Conservation (phyloP, 2,113 vertebrate genomes). For the Callithrix jacchus region DNA sequence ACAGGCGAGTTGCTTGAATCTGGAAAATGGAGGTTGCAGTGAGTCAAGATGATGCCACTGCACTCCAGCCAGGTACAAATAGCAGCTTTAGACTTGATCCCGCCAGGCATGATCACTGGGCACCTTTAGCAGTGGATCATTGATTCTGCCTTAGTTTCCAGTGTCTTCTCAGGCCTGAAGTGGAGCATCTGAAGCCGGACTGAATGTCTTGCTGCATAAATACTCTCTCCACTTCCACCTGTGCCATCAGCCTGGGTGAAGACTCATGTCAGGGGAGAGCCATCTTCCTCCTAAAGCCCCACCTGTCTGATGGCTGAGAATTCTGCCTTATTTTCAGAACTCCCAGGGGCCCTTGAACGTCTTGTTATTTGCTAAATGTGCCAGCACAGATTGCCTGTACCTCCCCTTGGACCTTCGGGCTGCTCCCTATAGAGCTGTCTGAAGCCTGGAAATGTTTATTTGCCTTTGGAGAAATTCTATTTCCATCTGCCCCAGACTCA, state of each 20-base stretch:
- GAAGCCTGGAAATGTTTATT: too few relatives aligned
- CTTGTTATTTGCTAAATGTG: neutral
- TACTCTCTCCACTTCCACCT: neutral
- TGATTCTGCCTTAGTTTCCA: neutral
- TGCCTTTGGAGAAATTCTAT: too few relatives aligned
- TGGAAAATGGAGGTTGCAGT: too few relatives aligned
- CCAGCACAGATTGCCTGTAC: neutral
- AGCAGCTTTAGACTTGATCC: neutral
- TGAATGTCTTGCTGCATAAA: neutral
- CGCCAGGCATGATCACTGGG: neutral
- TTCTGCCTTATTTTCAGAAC: neutral
- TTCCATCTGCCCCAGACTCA: too few relatives aligned
- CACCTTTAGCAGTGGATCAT: fast-evolving
- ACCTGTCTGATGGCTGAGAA: neutral
- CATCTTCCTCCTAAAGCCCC: neutral
- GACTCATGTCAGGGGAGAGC: neutral
- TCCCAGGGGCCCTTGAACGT: neutral
- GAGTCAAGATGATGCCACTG: too few relatives aligned
- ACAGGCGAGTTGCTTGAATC: too few relatives aligned
- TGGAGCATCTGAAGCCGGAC: too few relatives aligned
- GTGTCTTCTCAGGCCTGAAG: neutral
- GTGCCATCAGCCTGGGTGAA: neutral
- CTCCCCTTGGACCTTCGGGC: neutral
- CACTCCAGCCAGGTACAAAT: too few relatives aligned
- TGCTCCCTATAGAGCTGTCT: too few relatives aligned